phyloP scores from a whole-genome alignment of 1,140 invertebrate genomes.

The Chlorops oryzae region DNA sequence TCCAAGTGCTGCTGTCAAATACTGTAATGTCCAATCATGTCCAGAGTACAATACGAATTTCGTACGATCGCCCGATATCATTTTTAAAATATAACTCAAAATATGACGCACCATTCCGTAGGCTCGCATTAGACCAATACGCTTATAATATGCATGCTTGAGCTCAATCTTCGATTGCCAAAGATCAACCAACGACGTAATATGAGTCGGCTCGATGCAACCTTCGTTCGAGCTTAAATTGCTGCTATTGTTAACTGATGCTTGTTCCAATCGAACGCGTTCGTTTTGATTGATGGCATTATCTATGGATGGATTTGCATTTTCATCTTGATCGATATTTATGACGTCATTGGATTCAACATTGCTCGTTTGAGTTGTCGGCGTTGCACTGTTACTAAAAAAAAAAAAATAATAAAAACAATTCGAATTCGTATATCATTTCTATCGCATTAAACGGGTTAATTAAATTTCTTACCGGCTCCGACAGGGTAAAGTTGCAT shows the following conservation, averaged over 20 bases:
- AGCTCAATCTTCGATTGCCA: constrained; percentile 65
- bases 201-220: constrained; percentile 52
- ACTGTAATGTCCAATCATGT: constrained; percentile 83
- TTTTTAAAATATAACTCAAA: constrained; percentile 69
- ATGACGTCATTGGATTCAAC: constrained; percentile 41
- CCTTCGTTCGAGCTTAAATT: constrained; percentile 21
- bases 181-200: constrained; percentile 67
- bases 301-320: not conserved
- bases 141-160: constrained; percentile 58
- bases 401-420: too few relatives aligned
- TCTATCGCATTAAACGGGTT: too few relatives aligned
- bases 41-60: constrained; percentile 83
- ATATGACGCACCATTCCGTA: constrained; percentile 74
- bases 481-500: constrained; percentile 66
- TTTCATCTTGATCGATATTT: constrained; percentile 46
- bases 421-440: not conserved
- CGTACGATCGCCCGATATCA: constrained; percentile 69
- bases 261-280: constrained; percentile 2
- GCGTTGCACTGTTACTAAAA: constrained; percentile 12
- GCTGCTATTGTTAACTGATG: constrained; percentile 9
- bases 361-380: constrained; percentile 12
- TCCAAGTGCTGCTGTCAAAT: constrained; percentile 72
- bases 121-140: constrained; percentile 62
- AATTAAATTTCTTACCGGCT: not conserved
- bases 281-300: constrained; percentile 18